Evolutionary conservation across 2,888 invertebrate genomes (phyloP).

Genomic region (Caenorhabditis afra): DNA sequence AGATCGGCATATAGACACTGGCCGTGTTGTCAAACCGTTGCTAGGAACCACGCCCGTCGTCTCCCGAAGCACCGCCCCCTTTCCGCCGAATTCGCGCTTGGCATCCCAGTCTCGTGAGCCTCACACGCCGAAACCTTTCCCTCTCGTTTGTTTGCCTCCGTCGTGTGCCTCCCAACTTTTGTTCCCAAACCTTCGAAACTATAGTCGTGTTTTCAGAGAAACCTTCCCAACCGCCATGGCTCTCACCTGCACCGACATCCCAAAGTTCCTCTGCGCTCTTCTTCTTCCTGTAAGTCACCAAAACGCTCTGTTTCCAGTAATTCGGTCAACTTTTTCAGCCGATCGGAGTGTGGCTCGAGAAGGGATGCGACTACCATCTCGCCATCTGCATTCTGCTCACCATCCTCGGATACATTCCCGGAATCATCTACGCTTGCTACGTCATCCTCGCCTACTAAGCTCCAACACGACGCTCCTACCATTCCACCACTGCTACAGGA

Average conservation of each 20-base stretch:
- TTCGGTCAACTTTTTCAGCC: slow-evolving; percentile 57
- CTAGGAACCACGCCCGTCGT: no score
- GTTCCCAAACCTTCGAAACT: background rate
- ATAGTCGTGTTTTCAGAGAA: slow-evolving; percentile 4
- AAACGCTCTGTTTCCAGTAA: background rate
- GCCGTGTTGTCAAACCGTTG: no score
- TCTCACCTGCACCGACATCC: slow-evolving; percentile 67
- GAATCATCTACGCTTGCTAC: slow-evolving; percentile 69
- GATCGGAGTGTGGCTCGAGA: slow-evolving; percentile 72
- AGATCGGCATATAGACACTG: no score
- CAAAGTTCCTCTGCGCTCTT: slow-evolving; percentile 69
- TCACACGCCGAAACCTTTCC: background rate
- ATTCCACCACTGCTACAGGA: slow-evolving; percentile 1
- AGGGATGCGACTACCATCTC: slow-evolving; percentile 70
- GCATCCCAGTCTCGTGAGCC: no score
- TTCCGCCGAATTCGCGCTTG: no score
- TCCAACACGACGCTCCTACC: background rate
- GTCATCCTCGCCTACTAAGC: slow-evolving; percentile 48
- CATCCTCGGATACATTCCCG: slow-evolving; percentile 73
- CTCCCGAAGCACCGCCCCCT: no score
- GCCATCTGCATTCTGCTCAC: slow-evolving; percentile 72
- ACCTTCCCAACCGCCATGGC: slow-evolving; percentile 53
- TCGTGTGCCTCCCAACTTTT: background rate
- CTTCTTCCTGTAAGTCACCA: slow-evolving; percentile 63
- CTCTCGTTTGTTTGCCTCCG: background rate